These are phyloP conservation scores for Cheilosia variabilis DNA, from an alignment of 2,888 invertebrate genomes.

Conservation along the genomic window DNA sequence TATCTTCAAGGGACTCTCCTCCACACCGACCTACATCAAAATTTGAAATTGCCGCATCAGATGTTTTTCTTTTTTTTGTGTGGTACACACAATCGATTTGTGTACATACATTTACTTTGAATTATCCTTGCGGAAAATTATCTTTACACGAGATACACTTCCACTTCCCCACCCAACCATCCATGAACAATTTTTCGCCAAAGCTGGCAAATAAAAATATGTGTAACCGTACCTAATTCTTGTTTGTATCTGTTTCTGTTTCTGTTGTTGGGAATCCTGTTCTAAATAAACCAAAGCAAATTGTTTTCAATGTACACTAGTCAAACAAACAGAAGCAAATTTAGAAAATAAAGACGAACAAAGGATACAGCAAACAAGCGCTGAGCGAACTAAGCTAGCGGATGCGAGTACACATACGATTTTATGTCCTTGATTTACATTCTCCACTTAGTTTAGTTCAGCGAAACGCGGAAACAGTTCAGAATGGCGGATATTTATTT, in stretches of 20 bases:
- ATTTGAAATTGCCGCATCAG: slow-evolving; percentile 46
- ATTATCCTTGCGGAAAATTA: slow-evolving; percentile 72
- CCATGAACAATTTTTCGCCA: slow-evolving; percentile 2
- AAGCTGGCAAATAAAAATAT: slow-evolving; percentile 42
- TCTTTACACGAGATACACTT: slow-evolving; percentile 53
- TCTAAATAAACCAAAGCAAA: slow-evolving; percentile 31
- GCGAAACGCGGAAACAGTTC: neutral
- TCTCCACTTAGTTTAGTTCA: slow-evolving; percentile 26
- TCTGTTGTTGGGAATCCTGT: slow-evolving; percentile 2
- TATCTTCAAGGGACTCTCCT: slow-evolving; percentile 15
- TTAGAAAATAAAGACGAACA: slow-evolving; percentile 67
- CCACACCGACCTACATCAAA: slow-evolving; percentile 51
- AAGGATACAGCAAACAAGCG: slow-evolving; percentile 28
- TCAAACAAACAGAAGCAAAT: slow-evolving; percentile 59
- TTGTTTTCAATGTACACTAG: slow-evolving; percentile 59
- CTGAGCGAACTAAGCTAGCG: slow-evolving; percentile 43
- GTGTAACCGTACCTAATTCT: slow-evolving; percentile 31
- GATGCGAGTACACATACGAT: slow-evolving; percentile 35
- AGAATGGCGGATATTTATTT: slow-evolving; percentile 51
- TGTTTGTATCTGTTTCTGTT: slow-evolving; percentile 25
- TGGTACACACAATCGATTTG: slow-evolving; percentile 62
- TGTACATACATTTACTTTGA: slow-evolving; percentile 68
- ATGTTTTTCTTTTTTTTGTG: slow-evolving; percentile 11
- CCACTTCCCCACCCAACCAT: neutral
- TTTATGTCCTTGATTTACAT: slow-evolving; percentile 58